Conservation (phyloP, 2,113 vertebrate species). For the Platanista minor region DNA sequence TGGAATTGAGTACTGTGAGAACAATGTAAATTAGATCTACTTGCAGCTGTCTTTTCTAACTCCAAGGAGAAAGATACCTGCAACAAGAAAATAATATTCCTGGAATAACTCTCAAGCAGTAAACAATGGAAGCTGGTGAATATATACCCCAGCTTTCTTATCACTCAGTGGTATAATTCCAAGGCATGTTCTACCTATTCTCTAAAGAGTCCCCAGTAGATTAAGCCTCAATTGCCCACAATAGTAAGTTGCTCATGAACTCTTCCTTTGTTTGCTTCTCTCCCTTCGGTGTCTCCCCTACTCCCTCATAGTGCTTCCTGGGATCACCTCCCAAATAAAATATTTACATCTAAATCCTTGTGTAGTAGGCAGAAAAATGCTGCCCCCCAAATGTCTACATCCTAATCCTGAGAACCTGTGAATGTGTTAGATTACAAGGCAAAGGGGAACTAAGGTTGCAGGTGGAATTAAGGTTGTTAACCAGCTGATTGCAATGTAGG, state of each 20-base stretch:
- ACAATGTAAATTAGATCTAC: neutral
- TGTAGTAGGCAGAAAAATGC: neutral
- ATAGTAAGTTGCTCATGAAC: neutral
- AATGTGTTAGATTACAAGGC: neutral
- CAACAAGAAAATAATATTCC: neutral
- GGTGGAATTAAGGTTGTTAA: neutral
- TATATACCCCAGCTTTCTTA: neutral
- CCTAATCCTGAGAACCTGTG: neutral
- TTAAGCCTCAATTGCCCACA: neutral
- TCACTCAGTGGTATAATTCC: neutral
- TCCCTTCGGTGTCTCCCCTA: neutral
- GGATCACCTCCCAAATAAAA: neutral
- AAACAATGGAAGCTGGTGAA: neutral
- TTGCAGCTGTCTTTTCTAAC: neutral
- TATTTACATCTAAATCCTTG: neutral
- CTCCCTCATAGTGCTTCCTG: neutral
- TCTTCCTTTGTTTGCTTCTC: neutral
- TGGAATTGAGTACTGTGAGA: neutral
- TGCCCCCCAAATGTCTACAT: neutral
- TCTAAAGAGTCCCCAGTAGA: neutral
- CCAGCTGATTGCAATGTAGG: neutral
- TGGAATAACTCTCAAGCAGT: neutral
- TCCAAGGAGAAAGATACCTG: neutral
- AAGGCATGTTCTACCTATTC: neutral
- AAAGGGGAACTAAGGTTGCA: neutral